phyloP scores from a whole-genome alignment of 2,113 vertebrate genomes.

The Clarias gariepinus region DNA sequence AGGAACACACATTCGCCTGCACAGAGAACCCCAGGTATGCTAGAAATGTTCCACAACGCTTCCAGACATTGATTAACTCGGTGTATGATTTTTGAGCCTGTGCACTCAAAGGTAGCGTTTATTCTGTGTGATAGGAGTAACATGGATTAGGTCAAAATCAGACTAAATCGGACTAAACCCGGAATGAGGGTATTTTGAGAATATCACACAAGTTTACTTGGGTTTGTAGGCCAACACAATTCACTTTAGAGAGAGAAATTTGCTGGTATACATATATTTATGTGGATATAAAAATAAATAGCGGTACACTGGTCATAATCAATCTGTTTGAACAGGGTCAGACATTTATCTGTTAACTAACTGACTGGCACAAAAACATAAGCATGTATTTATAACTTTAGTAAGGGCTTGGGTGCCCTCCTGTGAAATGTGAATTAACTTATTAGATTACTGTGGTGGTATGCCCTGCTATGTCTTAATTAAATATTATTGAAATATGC shows the following conservation, averaged over 20 bases:
- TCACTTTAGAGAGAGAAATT: neutral
- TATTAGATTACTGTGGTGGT: neutral
- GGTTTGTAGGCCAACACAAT: neutral
- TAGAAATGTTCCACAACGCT: constrained; percentile 17
- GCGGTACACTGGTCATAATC: neutral
- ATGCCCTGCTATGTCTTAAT: neutral
- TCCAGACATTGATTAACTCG: neutral
- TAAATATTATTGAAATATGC: neutral
- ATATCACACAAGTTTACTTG: neutral
- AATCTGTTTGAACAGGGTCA: neutral
- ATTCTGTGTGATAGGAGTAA: neutral
- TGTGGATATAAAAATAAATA: neutral
- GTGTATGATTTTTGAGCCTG: neutral
- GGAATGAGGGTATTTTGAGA: neutral
- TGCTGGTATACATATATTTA: neutral
- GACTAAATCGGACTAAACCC: neutral
- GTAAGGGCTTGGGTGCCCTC: neutral
- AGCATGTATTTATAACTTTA: neutral
- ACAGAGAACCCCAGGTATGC: constrained; percentile 83
- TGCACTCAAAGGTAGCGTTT: neutral
- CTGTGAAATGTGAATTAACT: neutral
- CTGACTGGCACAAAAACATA: neutral
- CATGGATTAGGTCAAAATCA: neutral
- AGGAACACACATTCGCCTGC: constrained; percentile 77
- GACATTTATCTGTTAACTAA: neutral